Percentiles rank a stretch among this genome's conserved stretches.
phyloP scores from a whole-genome alignment of 1,140 invertebrate genomes.

The Cydia amplana region DNA sequence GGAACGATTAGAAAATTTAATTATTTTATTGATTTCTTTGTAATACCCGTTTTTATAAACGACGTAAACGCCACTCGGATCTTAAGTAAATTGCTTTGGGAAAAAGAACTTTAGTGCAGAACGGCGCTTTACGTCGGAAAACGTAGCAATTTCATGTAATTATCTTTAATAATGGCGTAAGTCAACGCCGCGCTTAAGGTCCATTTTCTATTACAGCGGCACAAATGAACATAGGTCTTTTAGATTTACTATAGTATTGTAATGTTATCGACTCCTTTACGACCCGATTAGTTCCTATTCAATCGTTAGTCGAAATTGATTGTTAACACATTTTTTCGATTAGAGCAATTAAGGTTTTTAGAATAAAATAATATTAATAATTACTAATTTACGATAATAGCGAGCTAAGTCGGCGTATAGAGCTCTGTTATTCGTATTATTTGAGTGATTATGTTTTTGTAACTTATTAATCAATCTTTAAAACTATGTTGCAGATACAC shows the following conservation, averaged over 20 bases:
- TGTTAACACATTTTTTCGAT: conserved; percentile 72
- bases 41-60: background rate
- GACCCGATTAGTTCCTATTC: conserved; percentile 68
- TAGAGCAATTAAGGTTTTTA: conserved; percentile 48
- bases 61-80: background rate
- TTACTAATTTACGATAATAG: conserved; percentile 22
- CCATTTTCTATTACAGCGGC: background rate
- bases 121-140: background rate
- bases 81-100: background rate
- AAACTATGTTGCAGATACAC: background rate
- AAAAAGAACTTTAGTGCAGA: background rate
- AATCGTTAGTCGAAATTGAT: conserved; percentile 71
- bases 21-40: conserved; percentile 76
- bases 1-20: conserved; percentile 74
- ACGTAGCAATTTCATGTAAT: background rate
- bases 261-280: conserved; percentile 73
- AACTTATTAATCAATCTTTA: background rate
- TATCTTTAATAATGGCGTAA: background rate
- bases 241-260: conserved; percentile 42
- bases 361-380: conserved; percentile 25
- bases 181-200: background rate
- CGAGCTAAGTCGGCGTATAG: background rate
- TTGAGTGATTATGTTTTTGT: background rate
- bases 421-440: background rate
- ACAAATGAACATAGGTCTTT: background rate